Evolutionary conservation across 2,113 vertebrate species (phyloP).

Genomic region (Onychostruthus taczanowskii): DNA sequence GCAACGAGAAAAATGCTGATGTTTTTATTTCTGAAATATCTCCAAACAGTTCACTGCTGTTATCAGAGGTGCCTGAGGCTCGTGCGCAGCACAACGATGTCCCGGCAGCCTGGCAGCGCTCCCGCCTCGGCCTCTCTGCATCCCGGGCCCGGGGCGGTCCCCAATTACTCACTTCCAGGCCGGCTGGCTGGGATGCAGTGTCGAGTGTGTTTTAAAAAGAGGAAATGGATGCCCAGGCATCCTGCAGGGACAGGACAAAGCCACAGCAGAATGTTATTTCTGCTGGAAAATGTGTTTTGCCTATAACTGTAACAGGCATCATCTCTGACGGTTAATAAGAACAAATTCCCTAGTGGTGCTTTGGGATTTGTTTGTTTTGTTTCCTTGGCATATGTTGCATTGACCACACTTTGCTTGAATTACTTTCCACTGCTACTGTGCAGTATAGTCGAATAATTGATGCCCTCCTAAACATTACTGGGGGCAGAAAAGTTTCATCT

Average conservation of each 20-base stretch:
- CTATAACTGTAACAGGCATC: not conserved
- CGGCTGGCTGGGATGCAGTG: not conserved
- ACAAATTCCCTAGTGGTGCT: not conserved
- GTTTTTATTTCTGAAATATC: not conserved
- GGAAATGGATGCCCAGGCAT: slow-evolving; percentile 22
- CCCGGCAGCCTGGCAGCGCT: not conserved
- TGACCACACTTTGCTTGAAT: not conserved
- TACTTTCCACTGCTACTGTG: slow-evolving; percentile 6
- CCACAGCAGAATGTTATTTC: not conserved
- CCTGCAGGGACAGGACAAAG: slow-evolving; percentile 10
- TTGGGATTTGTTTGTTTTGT: not conserved
- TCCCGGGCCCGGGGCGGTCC: not conserved
- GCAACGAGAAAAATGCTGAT: not conserved
- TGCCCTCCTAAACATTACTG: not conserved
- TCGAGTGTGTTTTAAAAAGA: not conserved
- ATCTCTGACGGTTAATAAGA: not conserved
- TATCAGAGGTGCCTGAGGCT: not conserved
- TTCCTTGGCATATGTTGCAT: not conserved
- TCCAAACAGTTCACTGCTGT: not conserved
- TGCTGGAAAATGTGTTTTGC: not conserved
- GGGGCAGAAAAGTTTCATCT: not conserved
- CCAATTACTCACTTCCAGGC: not conserved
- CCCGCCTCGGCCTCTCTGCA: not conserved
- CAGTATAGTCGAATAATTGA: not conserved
- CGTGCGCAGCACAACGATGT: accelerated